phyloP scores from a whole-genome alignment of 30 jellyfish, hydroid and myxozoan genomes.

The Rhopilema esculentum region DNA sequence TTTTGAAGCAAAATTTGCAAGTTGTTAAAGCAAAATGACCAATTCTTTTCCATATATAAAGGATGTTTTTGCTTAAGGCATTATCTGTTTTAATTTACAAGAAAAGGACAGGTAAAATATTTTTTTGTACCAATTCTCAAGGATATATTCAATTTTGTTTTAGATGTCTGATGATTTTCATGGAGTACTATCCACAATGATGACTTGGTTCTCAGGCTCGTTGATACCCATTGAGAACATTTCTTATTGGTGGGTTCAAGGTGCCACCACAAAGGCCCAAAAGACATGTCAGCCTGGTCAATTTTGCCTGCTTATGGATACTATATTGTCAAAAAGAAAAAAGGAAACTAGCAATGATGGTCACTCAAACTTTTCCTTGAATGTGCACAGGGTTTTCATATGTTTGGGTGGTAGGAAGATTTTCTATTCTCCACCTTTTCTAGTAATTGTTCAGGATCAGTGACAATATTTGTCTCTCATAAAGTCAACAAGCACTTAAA shows the following conservation, averaged over 20 bases:
- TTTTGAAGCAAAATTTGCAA: no score
- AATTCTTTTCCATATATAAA: no score
- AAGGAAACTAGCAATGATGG: neutral
- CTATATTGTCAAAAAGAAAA: neutral
- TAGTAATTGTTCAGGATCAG: no score
- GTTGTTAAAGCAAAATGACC: no score
- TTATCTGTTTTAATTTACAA: no score
- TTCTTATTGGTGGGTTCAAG: constrained; percentile 57
- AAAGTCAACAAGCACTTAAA: no score
- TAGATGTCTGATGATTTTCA: constrained; percentile 30
- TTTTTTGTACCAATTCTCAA: no score
- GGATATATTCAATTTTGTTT: no score
- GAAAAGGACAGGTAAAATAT: no score
- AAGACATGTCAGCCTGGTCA: constrained; percentile 36
- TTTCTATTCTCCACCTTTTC: neutral
- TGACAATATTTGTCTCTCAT: no score
- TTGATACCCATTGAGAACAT: constrained; percentile 7
- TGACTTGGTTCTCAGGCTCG: constrained; percentile 40
- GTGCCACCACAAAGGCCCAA: neutral
- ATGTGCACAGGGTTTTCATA: constrained; percentile 2
- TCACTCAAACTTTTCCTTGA: constrained; percentile 7
- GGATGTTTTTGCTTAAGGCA: no score
- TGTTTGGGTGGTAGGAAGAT: constrained; percentile 24
- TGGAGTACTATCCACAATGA: constrained; percentile 19
- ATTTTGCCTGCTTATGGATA: constrained; percentile 10